A percentile compares a stretch with the other conserved stretches of the same genome.
Evolutionary conservation across 2,113 vertebrate genomes (phyloP).

Genomic region (Carettochelys insculpta): DNA sequence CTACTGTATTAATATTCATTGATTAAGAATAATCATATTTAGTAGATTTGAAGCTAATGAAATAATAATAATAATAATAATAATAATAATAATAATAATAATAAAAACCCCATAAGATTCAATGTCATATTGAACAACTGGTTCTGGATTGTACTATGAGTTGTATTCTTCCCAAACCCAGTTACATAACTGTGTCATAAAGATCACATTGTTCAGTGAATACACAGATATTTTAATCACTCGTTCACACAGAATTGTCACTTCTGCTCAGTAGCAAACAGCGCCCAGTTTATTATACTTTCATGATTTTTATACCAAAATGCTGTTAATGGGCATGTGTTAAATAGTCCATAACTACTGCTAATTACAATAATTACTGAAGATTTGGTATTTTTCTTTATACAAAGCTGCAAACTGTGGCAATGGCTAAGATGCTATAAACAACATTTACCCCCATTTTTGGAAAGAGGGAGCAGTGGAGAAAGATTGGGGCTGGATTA

Average conservation of each 20-base stretch:
- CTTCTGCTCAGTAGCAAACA: background rate
- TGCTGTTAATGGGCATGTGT: constrained; percentile 20
- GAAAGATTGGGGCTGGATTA: constrained; percentile 38
- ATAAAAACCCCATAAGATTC: background rate
- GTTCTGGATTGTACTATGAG: background rate
- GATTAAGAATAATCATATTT: constrained; percentile 42
- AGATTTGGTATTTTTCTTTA: background rate
- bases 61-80: too few species aligned
- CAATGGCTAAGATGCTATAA: background rate
- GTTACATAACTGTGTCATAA: background rate
- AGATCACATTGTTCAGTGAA: background rate
- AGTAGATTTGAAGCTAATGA: constrained; percentile 28
- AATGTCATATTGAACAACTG: background rate
- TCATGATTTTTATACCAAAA: constrained; percentile 27
- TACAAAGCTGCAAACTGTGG: background rate
- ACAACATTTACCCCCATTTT: constrained; percentile 39
- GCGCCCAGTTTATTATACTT: background rate
- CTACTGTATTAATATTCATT: constrained; percentile 40
- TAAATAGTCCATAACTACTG: constrained; percentile 40
- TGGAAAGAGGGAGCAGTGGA: constrained; percentile 19
- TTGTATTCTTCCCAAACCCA: background rate
- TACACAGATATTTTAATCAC: constrained; percentile 32
- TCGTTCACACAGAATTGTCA: background rate
- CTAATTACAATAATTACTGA: constrained; percentile 22
- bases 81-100: background rate